A percentile compares a stretch with the other conserved stretches of the same genome.
Evolutionary conservation across 2,113 vertebrate genomes (phyloP).

Genomic region (Elephas maximus): DNA sequence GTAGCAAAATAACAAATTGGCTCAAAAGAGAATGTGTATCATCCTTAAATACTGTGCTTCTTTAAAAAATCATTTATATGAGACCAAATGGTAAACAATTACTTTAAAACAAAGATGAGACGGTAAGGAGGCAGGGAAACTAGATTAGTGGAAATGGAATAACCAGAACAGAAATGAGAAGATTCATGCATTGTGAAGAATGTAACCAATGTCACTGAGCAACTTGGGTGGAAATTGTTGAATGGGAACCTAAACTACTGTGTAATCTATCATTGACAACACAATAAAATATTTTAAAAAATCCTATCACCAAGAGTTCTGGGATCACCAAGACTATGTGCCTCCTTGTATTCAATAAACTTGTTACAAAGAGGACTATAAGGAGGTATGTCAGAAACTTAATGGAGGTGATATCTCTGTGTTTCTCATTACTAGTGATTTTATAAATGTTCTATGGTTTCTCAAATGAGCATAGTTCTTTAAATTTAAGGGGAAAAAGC

Average conservation of each 20-base stretch:
- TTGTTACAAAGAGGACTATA: not conserved
- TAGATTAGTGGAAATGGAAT: not conserved
- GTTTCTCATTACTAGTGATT: not conserved
- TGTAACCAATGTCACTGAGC: not conserved
- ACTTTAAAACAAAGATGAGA: not conserved
- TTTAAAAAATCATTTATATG: not conserved
- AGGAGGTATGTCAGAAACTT: not conserved
- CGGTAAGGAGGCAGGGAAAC: not conserved
- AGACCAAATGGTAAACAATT: not conserved
- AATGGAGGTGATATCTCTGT: not conserved
- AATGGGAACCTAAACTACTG: not conserved
- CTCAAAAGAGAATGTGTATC: not conserved
- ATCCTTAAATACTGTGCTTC: not conserved
- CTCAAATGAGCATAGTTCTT: constrained; percentile 12
- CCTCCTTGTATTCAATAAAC: constrained; percentile 39
- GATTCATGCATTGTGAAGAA: not conserved
- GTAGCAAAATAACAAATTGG: not conserved
- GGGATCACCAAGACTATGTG: not conserved
- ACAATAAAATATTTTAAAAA: not conserved
- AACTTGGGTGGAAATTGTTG: not conserved
- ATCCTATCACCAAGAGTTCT: not conserved
- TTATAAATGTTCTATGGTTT: not conserved
- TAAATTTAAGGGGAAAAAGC: not conserved
- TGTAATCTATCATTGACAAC: not conserved
- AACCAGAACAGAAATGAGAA: not conserved